Evolutionary conservation across 2,113 vertebrate species (phyloP).

Genomic region (Herpetotheres cachinnans): DNA sequence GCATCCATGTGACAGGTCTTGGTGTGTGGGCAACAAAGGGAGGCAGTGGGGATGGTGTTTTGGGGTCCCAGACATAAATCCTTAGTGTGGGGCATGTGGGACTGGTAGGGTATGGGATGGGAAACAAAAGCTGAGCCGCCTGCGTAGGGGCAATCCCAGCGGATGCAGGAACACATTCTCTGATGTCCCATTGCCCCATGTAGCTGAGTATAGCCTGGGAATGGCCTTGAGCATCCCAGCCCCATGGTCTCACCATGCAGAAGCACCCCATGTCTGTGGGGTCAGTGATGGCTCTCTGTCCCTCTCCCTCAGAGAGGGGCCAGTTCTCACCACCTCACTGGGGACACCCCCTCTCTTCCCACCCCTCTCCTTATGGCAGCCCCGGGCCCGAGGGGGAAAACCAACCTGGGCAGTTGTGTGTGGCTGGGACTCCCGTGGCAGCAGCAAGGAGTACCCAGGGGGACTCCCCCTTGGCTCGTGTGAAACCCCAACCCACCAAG

Average conservation of each 20-base stretch:
- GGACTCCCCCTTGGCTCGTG: not conserved
- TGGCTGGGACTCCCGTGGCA: not conserved
- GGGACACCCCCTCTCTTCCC: not conserved
- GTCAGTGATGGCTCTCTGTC: not conserved
- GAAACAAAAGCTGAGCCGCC: not conserved
- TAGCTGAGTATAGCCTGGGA: not conserved
- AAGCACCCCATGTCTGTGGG: not conserved
- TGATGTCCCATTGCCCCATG: not conserved
- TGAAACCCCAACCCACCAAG: not conserved
- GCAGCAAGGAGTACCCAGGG: not conserved
- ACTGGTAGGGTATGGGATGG: not conserved
- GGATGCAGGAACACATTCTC: not conserved
- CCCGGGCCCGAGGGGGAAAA: not conserved
- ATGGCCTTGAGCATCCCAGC: not conserved
- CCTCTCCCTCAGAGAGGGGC: not conserved
- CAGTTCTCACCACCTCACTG: not conserved
- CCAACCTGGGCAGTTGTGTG: not conserved
- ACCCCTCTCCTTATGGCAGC: not conserved
- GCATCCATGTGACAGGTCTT: not conserved
- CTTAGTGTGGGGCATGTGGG: rapidly evolving
- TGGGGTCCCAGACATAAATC: not conserved
- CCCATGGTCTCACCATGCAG: rapidly evolving
- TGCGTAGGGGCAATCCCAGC: not conserved
- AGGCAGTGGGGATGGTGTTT: not conserved
- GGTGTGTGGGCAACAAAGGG: not conserved